phyloP scores from a whole-genome alignment of 2,797 vertebrate species.

The Cheirogaleus major region DNA sequence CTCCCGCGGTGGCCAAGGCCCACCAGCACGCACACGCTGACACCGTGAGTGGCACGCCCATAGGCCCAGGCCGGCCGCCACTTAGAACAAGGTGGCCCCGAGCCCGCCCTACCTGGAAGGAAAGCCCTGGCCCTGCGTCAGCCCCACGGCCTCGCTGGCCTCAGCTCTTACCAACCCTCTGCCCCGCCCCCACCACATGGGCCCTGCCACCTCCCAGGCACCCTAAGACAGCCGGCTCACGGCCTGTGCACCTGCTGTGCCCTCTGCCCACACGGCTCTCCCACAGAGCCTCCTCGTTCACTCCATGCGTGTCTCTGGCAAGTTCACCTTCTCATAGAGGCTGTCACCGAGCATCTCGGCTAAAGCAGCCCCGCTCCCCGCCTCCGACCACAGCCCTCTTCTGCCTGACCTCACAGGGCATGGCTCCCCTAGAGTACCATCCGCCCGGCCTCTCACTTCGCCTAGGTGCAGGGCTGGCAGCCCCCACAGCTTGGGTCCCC shows the following conservation, averaged over 20 bases:
- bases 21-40: accelerated
- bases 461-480: background rate
- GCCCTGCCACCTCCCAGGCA: background rate
- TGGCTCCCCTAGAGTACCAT: background rate
- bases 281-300: background rate
- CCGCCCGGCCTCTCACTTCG: background rate
- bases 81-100: background rate
- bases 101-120: background rate
- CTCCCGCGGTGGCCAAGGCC: background rate
- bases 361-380: background rate
- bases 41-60: background rate
- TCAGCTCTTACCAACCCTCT: background rate
- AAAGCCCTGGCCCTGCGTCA: background rate
- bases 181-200: background rate
- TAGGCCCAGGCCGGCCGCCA: background rate
- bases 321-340: background rate
- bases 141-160: accelerated
- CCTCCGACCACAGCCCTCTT: background rate
- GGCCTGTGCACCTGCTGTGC: background rate
- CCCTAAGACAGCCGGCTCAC: background rate
- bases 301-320: accelerated
- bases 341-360: background rate
- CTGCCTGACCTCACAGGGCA: background rate
- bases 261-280: background rate
- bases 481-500: background rate